Evolutionary conservation across 2,113 vertebrate species (phyloP), one percentile per base, ranked within the genome.

Genomic region (Archocentrus centrarchus): DNA sequence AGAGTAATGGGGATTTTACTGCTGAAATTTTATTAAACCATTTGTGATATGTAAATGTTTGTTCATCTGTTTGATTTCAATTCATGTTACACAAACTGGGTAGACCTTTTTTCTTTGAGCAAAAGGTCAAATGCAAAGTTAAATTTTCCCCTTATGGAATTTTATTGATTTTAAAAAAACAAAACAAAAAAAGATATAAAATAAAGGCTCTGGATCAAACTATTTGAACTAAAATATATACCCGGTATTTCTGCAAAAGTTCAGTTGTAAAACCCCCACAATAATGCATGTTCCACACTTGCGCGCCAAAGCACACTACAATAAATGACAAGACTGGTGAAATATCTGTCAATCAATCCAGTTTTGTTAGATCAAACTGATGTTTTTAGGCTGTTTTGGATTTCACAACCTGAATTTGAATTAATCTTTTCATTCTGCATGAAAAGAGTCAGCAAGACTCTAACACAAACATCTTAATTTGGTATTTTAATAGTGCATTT

Each of bases 311-410:
- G 60, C 60, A 77, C 8, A 44, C 50, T 24, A 50, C 80, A 62
- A 68, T 68, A 81, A 81, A 78, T 39, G 3, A 47, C 18, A 63
- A 61, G 59, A 44, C 27, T 58, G 62, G 61, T 2, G 3, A 10
- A 22, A 68, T 50, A 87, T 78, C 86, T 50, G 30, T 66, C 22
- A 59, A 53, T 64, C 27, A 73, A 44, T 60, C 44, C 24, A 57
- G 81, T 86, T 61, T 76, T 27, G 27, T 73, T 61, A 76, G n/a
- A 57, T 0, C 0, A 18, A 27, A 58, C 22, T 44, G 47, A 59
- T 77, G 59, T 70, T 85, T 58, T 30, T 35, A 47, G 39, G 59
- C 15, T 63, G 59, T 35, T 59, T 58, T 70, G 24, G 55, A 80
- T 68, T 66, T 17, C 18, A n/a, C 53, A 59, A 27, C 68, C 27